phyloP scores from a whole-genome alignment of 2,113 vertebrate genomes.

The Hippocampus zosterae region DNA sequence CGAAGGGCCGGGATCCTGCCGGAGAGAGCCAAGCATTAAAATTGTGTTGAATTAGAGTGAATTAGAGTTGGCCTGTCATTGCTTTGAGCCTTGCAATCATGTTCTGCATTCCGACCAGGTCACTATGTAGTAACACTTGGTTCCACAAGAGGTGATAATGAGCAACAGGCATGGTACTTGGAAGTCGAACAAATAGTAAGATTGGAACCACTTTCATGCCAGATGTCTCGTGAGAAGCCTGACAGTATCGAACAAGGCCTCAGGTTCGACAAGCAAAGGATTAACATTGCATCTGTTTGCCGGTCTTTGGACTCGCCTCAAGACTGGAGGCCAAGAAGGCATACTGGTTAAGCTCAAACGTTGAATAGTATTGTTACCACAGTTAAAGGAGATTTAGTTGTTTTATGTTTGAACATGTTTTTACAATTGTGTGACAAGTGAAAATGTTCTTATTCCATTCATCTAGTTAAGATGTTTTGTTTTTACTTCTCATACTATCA shows the following conservation, averaged over 20 bases:
- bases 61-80: slow-evolving; percentile 30
- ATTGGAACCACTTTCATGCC: not conserved
- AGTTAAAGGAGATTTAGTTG: not conserved
- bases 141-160: not conserved
- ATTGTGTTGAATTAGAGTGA: slow-evolving; percentile 19
- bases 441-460: not conserved
- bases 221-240: not conserved
- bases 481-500: not conserved
- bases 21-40: slow-evolving; percentile 12
- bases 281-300: not conserved
- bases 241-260: not conserved
- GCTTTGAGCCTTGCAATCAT: not conserved
- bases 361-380: not conserved
- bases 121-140: not conserved
- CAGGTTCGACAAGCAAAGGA: not conserved
- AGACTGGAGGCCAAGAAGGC: not conserved
- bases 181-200: not conserved
- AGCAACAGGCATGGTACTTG: not conserved
- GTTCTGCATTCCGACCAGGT: not conserved
- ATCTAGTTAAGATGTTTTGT: not conserved
- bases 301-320: not conserved
- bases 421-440: not conserved
- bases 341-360: not conserved
- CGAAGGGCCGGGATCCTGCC: slow-evolving; percentile 86
- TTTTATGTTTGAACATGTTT: not conserved